Percentiles rank a stretch among this genome's conserved stretches.
These are phyloP conservation scores for Columba livia DNA, from an alignment of 2,113 vertebrate genomes.

Conservation along the genomic window DNA sequence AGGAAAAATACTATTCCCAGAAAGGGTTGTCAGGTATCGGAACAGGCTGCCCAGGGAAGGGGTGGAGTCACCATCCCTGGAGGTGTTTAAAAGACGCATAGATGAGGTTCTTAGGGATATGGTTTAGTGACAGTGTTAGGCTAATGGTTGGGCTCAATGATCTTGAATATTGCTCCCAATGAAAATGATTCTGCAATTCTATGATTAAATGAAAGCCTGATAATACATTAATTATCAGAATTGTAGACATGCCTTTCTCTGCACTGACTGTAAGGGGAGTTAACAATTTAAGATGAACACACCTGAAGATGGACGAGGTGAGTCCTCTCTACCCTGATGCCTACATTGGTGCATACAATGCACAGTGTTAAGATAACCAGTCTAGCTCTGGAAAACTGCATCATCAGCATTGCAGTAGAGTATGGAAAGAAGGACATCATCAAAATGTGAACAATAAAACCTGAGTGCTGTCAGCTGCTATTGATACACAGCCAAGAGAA, in stretches of 20 bases:
- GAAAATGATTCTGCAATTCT: background rate
- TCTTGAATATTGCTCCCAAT: too few relatives aligned
- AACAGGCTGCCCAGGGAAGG: too few relatives aligned
- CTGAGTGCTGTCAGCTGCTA: background rate
- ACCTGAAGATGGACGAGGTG: background rate
- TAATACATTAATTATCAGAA: background rate
- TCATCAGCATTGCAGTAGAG: background rate
- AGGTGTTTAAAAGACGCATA: too few relatives aligned
- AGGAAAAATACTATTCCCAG: too few relatives aligned
- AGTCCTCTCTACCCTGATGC: background rate
- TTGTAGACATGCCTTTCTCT: background rate
- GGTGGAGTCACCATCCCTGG: too few relatives aligned
- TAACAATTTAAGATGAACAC: background rate
- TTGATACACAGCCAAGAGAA: background rate
- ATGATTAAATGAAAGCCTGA: background rate
- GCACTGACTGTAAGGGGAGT: too few relatives aligned
- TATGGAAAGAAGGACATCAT: background rate
- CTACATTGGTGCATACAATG: background rate
- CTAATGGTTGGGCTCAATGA: too few relatives aligned
- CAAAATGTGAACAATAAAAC: background rate
- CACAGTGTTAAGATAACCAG: background rate
- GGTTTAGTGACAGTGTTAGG: too few relatives aligned
- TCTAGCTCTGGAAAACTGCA: background rate
- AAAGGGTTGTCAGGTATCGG: too few relatives aligned
- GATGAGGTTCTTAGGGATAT: too few relatives aligned